phyloP scores from a whole-genome alignment of 2,113 vertebrate genomes.

The Malurus elegans region DNA sequence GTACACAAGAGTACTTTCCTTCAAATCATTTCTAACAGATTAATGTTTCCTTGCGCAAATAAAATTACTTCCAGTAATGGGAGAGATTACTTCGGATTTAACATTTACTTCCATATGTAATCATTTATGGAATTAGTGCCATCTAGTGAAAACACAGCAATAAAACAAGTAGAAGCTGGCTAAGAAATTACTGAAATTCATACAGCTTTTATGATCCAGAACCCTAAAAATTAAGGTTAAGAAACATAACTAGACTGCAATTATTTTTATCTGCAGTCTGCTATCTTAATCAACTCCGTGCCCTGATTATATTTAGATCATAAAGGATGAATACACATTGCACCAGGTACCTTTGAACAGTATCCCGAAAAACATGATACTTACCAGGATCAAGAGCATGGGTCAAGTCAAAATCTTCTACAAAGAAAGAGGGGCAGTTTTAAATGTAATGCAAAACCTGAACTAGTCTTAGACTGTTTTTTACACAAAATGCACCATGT shows the following conservation, averaged over 20 bases:
- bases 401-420: background rate
- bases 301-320: background rate
- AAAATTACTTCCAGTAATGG: background rate
- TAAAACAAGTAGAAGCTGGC: background rate
- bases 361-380: background rate
- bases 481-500: background rate
- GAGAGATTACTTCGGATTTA: background rate
- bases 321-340: background rate
- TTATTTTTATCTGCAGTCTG: background rate
- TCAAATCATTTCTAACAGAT: background rate
- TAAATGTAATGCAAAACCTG: background rate
- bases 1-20: background rate
- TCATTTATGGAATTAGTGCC: constrained; percentile 37
- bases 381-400: background rate
- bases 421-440: background rate
- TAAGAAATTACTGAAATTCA: background rate
- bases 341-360: background rate
- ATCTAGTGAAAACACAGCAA: constrained; percentile 40
- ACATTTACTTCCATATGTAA: background rate
- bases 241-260: background rate
- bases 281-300: background rate
- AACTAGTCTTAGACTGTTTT: background rate
- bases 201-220: background rate
- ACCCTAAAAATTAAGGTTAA: background rate
- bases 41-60: background rate